A percentile compares a stretch with the other conserved stretches of the same genome.
phyloP scores from a whole-genome alignment of 2,888 invertebrate genomes.

The Nomada fucata region DNA sequence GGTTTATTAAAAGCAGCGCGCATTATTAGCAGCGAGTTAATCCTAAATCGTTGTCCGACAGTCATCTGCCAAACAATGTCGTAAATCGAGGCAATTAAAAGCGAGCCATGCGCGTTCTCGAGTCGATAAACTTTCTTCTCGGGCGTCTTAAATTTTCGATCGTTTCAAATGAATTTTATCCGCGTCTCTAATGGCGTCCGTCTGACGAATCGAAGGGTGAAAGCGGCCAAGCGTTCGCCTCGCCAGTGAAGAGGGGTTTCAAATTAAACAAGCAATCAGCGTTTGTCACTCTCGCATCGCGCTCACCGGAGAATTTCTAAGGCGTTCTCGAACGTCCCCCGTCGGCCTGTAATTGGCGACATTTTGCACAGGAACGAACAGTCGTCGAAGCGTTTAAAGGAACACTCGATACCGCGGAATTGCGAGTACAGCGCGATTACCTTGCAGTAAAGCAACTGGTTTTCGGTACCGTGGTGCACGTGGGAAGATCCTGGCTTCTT shows the following conservation, averaged over 20 bases:
- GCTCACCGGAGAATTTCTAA: slow-evolving; percentile 19
- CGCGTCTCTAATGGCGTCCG: slow-evolving; percentile 46
- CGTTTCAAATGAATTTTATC: slow-evolving; percentile 17
- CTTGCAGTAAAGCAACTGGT: background rate
- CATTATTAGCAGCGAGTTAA: slow-evolving; percentile 19
- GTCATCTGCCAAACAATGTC: slow-evolving; percentile 1
- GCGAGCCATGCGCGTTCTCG: too few species aligned
- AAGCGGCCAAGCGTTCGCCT: slow-evolving; percentile 55
- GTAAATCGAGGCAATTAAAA: slow-evolving; percentile 39
- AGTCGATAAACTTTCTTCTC: slow-evolving; percentile 29
- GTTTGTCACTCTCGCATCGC: slow-evolving; percentile 34
- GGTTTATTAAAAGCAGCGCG: slow-evolving; percentile 12
- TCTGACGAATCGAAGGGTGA: slow-evolving; percentile 63
- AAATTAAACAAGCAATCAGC: slow-evolving; percentile 24
- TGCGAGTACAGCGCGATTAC: slow-evolving; percentile 16
- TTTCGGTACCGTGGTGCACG: background rate
- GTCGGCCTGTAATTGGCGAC: slow-evolving; percentile 25
- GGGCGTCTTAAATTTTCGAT: slow-evolving; percentile 12
- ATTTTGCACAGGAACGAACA: slow-evolving; percentile 19
- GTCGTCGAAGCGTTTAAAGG: slow-evolving; percentile 30
- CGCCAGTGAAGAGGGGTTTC: slow-evolving; percentile 37
- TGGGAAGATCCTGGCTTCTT: too few species aligned
- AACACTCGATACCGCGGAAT: slow-evolving; percentile 18
- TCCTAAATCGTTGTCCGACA: slow-evolving; percentile 2
- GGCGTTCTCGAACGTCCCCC: background rate